Base-by-base conservation (phyloP, 2,113 vertebrate genomes). In the Melanerpes formicivorus region DNA sequence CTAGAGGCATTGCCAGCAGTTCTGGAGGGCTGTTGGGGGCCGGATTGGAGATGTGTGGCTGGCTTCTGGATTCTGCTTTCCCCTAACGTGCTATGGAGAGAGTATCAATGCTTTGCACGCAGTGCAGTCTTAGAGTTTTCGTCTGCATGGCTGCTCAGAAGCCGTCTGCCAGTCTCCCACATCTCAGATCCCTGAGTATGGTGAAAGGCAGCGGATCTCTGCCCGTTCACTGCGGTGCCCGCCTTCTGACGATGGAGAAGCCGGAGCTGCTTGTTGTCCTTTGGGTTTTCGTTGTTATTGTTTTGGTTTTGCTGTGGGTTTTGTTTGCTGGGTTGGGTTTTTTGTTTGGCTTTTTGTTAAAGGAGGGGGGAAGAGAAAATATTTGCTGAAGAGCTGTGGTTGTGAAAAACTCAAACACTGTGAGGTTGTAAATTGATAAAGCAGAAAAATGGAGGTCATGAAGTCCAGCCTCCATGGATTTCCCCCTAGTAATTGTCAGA, bases 1-100 rank as follows among this genome's bases (percentile, higher is more conserved):
- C 6, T 0, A 26, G 73, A 26, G 63, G 14, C 0, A 0, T 52
- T 44, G 16, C 11, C 64, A 77, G 13, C 13, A 1, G 11, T 37
- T 52, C 52, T 52, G 66, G 44, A 75, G n/a, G 6, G 16, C 2
- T 34, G 9, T 40, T 3, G 0, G 15, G 55, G 16, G 34, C 16
- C 30, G 11, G 10, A 2, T 0, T 5, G 26, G n/a, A 64, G 18
- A 62, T 34, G 7, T 3, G 27, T 11, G 9, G 4, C 14, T 72
- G 42, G 15, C 55, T 63, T 16, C 23, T 15, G 0, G 60, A 3
- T 5, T 8, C 22, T 8, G 18, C 25, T 42, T 63, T 55, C 14
- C 23, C 21, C 74, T 63, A 23, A 17, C 3, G 0, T 11, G 11
- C 25, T 56, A 21, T 42, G 16, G 18, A n/a, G 52, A 30, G 37